phyloP scores from a whole-genome alignment of 2,888 invertebrate species.

The Germaria angustata region DNA sequence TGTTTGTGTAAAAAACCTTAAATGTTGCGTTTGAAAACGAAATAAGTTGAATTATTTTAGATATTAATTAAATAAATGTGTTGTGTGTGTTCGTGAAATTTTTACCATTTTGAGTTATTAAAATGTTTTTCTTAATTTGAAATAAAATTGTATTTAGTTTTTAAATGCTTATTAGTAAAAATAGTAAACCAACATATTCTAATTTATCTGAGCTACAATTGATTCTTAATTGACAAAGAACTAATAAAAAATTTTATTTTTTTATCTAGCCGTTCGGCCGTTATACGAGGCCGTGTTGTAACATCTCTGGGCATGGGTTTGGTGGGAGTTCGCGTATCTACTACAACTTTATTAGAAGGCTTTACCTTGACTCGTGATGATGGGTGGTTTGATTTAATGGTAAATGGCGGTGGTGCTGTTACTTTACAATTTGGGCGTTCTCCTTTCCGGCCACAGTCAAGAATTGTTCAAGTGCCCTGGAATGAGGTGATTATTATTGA shows the following conservation, averaged over 20 bases:
- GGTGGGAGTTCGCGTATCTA: constrained; percentile 97
- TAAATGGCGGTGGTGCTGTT: constrained; percentile 99
- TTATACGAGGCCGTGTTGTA: constrained; percentile 96
- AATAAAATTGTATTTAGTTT: constrained; percentile 15
- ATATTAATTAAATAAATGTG: constrained; percentile 37
- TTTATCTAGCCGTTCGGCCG: constrained; percentile 92
- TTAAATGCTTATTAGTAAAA: constrained; percentile 52
- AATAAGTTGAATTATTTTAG: constrained; percentile 35
- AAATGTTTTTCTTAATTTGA: constrained; percentile 15
- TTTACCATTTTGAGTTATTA: constrained; percentile 22
- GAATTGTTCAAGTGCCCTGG: constrained; percentile 96
- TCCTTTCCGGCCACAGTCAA: constrained; percentile 92
- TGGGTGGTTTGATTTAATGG: constrained; percentile 98
- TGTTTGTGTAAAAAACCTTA: constrained; percentile 70
- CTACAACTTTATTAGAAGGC: constrained; percentile 96
- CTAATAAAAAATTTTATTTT: constrained; percentile 18
- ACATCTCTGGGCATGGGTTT: constrained; percentile 95
- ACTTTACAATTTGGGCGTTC: constrained; percentile 96
- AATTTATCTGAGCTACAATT: background rate
- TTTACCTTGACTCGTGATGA: constrained; percentile 95
- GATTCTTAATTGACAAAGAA: background rate
- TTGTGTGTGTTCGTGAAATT: constrained; percentile 45
- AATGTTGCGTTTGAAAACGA: constrained; percentile 42
- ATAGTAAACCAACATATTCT: constrained; percentile 24
- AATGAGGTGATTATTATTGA: constrained; percentile 98